A percentile compares a stretch with the other conserved stretches of the same genome.
These are phyloP conservation scores for Halcyon malimbica DNA, from an alignment of 2,113 vertebrate genomes.

Conservation along the genomic window DNA sequence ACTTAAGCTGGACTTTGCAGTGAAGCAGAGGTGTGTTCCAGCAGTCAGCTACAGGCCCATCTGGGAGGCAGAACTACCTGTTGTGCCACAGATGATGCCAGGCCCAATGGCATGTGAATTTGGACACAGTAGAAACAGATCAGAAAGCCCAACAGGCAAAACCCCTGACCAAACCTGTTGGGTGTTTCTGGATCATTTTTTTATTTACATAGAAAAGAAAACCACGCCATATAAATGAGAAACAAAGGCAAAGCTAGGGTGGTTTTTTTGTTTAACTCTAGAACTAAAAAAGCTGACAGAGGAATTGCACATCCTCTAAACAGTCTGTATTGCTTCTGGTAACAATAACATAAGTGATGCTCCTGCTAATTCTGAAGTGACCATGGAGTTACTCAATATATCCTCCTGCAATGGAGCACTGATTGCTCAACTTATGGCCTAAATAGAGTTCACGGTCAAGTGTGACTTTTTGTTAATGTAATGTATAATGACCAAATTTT, in stretches of 20 bases:
- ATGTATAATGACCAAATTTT: neutral
- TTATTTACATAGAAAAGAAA: neutral
- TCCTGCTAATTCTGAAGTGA: neutral
- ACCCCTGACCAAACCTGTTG: neutral
- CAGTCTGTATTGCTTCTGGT: neutral
- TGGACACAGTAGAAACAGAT: neutral
- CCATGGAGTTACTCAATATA: neutral
- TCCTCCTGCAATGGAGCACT: neutral
- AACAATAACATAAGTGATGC: neutral
- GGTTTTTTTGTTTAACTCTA: neutral
- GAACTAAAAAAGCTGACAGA: neutral
- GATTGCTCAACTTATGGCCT: neutral
- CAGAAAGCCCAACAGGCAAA: neutral
- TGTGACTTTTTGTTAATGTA: neutral
- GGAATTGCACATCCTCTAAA: neutral
- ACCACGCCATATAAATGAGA: neutral
- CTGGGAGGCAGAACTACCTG: neutral
- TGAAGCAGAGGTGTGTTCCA: neutral
- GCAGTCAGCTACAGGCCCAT: fast-evolving
- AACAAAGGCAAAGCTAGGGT: neutral
- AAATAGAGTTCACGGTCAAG: neutral
- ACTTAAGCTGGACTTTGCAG: neutral
- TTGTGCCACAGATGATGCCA: neutral
- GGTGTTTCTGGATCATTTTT: neutral
- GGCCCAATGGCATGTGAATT: neutral